Evolutionary conservation across 1,140 invertebrate species (phyloP).

Genomic region (Drosophila biarmipes): DNA sequence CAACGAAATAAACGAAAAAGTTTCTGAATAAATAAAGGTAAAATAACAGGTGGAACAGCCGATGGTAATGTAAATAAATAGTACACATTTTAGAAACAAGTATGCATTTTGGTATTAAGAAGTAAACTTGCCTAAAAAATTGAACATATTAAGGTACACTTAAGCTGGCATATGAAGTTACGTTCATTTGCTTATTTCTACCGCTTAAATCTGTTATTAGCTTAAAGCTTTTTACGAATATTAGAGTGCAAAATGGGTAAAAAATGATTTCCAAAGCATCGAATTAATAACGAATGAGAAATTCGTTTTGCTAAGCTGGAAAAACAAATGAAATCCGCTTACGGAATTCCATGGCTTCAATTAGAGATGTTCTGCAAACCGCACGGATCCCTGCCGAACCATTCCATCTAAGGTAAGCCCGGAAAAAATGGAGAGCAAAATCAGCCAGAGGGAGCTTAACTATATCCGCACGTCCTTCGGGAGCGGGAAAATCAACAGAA

Average conservation of each 20-base stretch:
- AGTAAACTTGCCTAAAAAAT: background rate
- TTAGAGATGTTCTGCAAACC: constrained; percentile 62
- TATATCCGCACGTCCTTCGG: constrained; percentile 27
- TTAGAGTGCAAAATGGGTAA: background rate
- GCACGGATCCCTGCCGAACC: background rate
- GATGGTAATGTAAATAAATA: background rate
- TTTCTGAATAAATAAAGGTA: background rate
- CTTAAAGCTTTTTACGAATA: background rate
- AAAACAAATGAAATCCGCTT: constrained; percentile 67
- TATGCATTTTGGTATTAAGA: background rate
- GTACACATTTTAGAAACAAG: background rate
- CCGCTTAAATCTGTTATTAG: background rate
- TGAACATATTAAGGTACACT: background rate
- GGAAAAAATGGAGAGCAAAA: constrained; percentile 50
- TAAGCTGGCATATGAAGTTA: background rate
- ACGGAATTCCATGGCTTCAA: constrained; percentile 58
- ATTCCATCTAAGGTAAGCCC: constrained; percentile 23
- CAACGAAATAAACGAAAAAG: background rate
- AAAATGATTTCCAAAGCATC: constrained; percentile 8
- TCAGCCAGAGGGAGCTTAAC: constrained; percentile 44
- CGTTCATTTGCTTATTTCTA: too few relatives aligned
- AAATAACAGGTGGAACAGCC: background rate
- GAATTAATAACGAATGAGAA: constrained; percentile 9
- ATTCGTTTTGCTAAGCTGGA: constrained; percentile 36
- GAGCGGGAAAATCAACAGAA: constrained; percentile 71